Evolutionary conservation across 2,888 invertebrate species (phyloP), one percentile per base, ranked within the genome.

Genomic region (Andrena camellia): DNA sequence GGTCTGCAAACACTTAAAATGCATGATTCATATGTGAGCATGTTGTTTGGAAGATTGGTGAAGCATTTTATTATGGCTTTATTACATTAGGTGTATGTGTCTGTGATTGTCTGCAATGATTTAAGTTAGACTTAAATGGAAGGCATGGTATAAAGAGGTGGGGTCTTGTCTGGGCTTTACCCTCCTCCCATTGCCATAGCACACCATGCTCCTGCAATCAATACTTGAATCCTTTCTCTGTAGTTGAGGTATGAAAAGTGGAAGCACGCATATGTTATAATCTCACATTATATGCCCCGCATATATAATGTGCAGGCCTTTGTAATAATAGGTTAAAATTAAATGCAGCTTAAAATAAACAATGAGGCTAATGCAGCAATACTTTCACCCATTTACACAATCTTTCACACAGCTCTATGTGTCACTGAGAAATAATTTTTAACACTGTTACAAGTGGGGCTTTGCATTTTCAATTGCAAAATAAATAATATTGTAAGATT

Each of bases 181-280:
- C 91, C 92, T 92, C 90, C 90, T 89, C 89, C 88, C 86, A 86
- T 90, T 90, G 86, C 90, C 89, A 92, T 88, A 88, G 83, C 88
- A 90, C 89, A 92, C 91, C 90, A 91, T 91, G 90, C 89, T 91
- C 89, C 90, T 91, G 91, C 92, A 93, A 93, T 93, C 93, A 93
- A 93, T 93, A 93, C 93, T 93, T 91, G 92, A 93, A 92, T 93
- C 90, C 90, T 92, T 90, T 89, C 86, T 89, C 89, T 90, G 87
- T 88, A 88, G 89, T 90, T 89, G 90, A 90, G 86, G 87, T 90
- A 87, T 82, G 88, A 91, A 90, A 89, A 87, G 88, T 89, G 84
- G 83, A 88, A 83, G 82, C 74, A 85, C 82, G 63, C 73, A 75
- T 76, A 85, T 79, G 64, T 78, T 84, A 72, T 83, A 69, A 72